phyloP scores from a whole-genome alignment of 1,140 invertebrate genomes.

The Drusus annulatus region DNA sequence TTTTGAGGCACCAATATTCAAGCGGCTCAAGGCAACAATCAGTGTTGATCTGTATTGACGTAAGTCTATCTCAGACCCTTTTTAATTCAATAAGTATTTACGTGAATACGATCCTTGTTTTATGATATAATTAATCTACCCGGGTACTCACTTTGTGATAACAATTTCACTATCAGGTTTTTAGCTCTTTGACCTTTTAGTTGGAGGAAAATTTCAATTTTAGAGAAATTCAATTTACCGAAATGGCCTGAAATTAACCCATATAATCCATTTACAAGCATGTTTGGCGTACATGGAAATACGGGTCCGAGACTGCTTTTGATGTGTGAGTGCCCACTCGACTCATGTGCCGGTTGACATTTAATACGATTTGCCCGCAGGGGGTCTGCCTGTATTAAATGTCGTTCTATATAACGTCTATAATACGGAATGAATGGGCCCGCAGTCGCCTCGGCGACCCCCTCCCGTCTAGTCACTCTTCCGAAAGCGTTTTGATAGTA shows the following conservation, averaged over 20 bases:
- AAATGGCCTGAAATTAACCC: not conserved
- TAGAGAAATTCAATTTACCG: too few relatives aligned
- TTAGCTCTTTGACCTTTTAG: too few relatives aligned
- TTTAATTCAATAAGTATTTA: too few relatives aligned
- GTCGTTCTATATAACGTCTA: not conserved
- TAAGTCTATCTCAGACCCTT: too few relatives aligned
- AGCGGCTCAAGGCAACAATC: too few relatives aligned
- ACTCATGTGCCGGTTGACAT: conserved; percentile 4
- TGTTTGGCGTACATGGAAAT: conserved; percentile 1
- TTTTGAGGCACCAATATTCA: too few relatives aligned
- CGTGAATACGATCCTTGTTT: too few relatives aligned
- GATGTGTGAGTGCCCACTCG: not conserved
- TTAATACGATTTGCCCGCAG: conserved; percentile 23
- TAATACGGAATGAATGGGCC: conserved; percentile 11
- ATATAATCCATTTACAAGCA: not conserved
- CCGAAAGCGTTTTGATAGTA: not conserved
- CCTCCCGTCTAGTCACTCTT: not conserved
- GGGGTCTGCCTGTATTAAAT: conserved; percentile 29
- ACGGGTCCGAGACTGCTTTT: not conserved
- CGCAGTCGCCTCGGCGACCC: conserved; percentile 1
- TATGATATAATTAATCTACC: too few relatives aligned
- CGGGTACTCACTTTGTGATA: too few relatives aligned
- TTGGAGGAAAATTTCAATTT: too few relatives aligned
- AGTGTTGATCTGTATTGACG: too few relatives aligned
- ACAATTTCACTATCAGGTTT: too few relatives aligned